Conservation (phyloP, 2,113 vertebrate species). For the Enhydra lutris region DNA sequence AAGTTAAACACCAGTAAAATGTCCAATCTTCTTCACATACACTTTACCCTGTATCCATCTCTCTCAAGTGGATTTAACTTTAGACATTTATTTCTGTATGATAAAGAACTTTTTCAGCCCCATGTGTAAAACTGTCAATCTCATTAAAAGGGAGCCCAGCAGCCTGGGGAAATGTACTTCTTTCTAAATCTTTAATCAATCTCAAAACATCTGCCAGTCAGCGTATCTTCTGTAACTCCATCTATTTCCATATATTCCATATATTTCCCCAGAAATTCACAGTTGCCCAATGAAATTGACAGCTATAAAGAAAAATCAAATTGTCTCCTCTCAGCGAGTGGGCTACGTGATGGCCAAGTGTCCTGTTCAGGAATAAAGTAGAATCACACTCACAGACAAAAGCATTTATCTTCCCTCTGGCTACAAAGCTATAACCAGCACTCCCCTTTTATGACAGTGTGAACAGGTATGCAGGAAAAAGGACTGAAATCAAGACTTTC, state of each 20-base stretch:
- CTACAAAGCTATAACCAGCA: not conserved
- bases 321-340: not conserved
- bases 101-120: conserved; percentile 41
- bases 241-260: no score
- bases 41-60: conserved; percentile 7
- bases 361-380: not conserved
- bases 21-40: not conserved
- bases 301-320: not conserved
- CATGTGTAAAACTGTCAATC: not conserved
- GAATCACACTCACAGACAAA: not conserved
- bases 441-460: not conserved
- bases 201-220: conserved; percentile 40
- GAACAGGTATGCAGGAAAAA: not conserved
- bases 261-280: not conserved
- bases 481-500: not conserved
- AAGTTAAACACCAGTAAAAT: conserved; percentile 17
- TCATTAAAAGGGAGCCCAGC: conserved; percentile 39
- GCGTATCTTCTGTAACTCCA: not conserved
- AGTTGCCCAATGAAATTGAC: not conserved
- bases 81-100: conserved; percentile 40
- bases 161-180: not conserved
- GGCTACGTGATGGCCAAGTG: not conserved
- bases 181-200: conserved; percentile 58
- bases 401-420: not conserved
- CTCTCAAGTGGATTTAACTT: conserved; percentile 47